Percentiles rank a stretch among this genome's conserved stretches.
These are phyloP conservation scores for Pseudomyrmex gracilis DNA, from an alignment of 1,140 invertebrate genomes.

Conservation along the genomic window DNA sequence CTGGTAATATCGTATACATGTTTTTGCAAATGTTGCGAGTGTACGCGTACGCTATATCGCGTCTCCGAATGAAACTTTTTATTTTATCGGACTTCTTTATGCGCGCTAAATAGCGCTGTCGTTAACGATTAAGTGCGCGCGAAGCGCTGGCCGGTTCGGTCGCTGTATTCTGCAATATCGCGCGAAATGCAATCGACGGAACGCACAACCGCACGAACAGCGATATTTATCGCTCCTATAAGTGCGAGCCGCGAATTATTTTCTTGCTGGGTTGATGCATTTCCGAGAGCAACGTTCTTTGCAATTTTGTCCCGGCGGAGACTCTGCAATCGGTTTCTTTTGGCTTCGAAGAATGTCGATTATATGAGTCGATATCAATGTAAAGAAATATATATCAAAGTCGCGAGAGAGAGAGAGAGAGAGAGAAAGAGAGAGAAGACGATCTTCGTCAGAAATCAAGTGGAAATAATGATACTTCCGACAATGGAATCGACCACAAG, in stretches of 20 bases:
- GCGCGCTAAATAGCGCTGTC: slow-evolving; percentile 35
- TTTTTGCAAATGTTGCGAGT: slow-evolving; percentile 12
- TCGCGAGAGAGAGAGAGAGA: neutral
- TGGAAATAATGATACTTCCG: slow-evolving; percentile 56
- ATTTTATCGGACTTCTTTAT: slow-evolving; percentile 38
- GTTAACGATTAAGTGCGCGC: slow-evolving; percentile 34
- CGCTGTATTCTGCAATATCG: slow-evolving; percentile 15
- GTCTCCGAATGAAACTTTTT: slow-evolving; percentile 1
- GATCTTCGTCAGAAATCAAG: slow-evolving; percentile 58
- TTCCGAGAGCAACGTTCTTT: slow-evolving; percentile 12
- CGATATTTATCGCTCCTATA: slow-evolving; percentile 9
- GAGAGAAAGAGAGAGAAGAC: neutral
- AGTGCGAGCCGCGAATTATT: slow-evolving; percentile 14
- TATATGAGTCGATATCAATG: slow-evolving; percentile 1
- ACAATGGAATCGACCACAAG: slow-evolving; percentile 58
- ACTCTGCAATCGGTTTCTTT: slow-evolving; percentile 7
- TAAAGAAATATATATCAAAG: neutral
- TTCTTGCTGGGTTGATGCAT: neutral
- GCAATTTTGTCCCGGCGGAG: slow-evolving; percentile 7
- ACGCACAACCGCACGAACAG: neutral
- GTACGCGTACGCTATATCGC: neutral
- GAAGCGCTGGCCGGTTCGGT: neutral
- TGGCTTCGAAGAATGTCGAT: slow-evolving; percentile 10
- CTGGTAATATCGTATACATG: neutral
- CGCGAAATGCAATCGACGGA: slow-evolving; percentile 3